phyloP scores from a whole-genome alignment of 2,888 invertebrate genomes.

The Saturnia japonica region DNA sequence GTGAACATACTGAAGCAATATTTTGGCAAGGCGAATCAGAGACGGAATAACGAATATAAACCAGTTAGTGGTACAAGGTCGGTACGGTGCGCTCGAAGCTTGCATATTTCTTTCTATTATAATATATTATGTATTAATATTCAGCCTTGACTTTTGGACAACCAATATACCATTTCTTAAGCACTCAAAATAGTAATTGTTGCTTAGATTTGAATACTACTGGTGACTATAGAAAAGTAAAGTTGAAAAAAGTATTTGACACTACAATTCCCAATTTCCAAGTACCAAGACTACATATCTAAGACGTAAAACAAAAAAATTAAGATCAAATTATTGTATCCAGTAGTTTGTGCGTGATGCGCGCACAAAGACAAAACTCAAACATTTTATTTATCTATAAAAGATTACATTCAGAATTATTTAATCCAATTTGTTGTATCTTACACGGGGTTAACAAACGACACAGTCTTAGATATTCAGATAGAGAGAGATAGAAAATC shows the following conservation, averaged over 20 bases:
- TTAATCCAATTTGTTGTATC: no score
- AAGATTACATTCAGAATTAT: no score
- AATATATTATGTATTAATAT: background rate
- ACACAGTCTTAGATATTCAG: background rate
- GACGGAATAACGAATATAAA: constrained; percentile 43
- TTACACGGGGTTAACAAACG: no score
- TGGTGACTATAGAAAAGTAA: background rate
- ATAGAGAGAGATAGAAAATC: background rate
- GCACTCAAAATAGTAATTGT: background rate
- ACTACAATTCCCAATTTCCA: background rate
- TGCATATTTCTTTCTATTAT: constrained; percentile 6
- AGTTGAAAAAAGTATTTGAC: background rate
- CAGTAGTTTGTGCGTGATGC: no score
- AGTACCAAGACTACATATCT: no score
- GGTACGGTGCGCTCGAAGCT: constrained; percentile 24
- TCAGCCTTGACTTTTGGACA: constrained; percentile 5
- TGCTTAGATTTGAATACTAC: background rate
- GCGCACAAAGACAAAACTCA: no score
- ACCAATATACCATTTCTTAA: constrained; percentile 2
- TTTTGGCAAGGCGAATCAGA: constrained; percentile 51
- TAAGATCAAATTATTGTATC: no score
- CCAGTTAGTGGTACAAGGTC: constrained; percentile 47
- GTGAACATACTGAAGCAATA: constrained; percentile 18
- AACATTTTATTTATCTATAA: no score
- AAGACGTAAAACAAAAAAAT: no score